Evolutionary conservation across 2,888 invertebrate species (phyloP).

Genomic region (Sipha maydis): DNA sequence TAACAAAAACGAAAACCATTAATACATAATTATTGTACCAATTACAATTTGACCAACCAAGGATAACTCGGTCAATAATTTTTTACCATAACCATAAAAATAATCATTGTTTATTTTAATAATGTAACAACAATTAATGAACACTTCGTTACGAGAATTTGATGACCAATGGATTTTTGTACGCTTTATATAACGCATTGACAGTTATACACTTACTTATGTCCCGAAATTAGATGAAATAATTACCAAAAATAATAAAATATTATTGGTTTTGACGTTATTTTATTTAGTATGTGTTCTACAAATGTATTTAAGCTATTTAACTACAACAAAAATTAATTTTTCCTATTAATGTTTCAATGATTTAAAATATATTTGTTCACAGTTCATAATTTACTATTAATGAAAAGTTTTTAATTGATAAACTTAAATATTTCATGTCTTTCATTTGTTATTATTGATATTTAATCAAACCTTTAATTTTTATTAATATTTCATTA

Average conservation of each 20-base stretch:
- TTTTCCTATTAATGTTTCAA: background rate
- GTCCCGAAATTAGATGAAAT: too few relatives aligned
- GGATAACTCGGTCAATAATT: constrained; percentile 7
- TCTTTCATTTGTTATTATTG: too few relatives aligned
- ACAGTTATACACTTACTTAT: too few relatives aligned
- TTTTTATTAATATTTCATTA: background rate
- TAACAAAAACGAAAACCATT: constrained; percentile 6
- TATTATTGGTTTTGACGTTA: too few relatives aligned
- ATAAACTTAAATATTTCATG: background rate
- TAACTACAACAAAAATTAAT: background rate
- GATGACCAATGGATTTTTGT: background rate
- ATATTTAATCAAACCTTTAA: too few relatives aligned
- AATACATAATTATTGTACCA: background rate
- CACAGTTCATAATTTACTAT: background rate
- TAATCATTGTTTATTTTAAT: background rate
- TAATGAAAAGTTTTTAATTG: background rate
- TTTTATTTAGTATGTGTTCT: background rate
- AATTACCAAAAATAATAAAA: too few relatives aligned
- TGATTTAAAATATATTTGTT: background rate
- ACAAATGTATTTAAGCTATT: background rate
- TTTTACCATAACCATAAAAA: background rate
- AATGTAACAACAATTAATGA: background rate
- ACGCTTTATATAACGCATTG: too few relatives aligned
- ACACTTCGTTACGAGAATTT: background rate
- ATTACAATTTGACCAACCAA: background rate